Base-by-base conservation (phyloP, 1,140 invertebrate species). In the Aphelinus atriplicis region DNA sequence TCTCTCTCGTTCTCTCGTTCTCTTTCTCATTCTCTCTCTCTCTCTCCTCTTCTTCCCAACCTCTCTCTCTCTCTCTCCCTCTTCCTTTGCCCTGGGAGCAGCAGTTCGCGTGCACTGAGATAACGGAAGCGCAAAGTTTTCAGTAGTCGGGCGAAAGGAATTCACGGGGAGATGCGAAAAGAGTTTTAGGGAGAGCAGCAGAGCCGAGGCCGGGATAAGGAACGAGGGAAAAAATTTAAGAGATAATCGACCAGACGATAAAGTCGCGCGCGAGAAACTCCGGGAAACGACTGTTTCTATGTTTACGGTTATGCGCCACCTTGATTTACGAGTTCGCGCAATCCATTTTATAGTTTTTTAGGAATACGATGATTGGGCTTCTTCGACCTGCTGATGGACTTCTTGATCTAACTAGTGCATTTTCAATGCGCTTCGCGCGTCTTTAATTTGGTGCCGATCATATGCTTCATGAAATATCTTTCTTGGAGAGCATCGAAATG, bases 111-210 rank as follows among this genome's bases (percentile, higher is more conserved):
- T 6, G 51, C 51, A 53, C 65, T 7, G 55, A 51, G 72, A 67
- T 68, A 68, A 43, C 45, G 58, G 58, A 67, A 74, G 56, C 45
- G 43, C 65, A 74, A 74, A 69, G 57, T 74, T 74, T 73, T 74
- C 55, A 45, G 53, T 58, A 48, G 48, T 46, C 45, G n/a, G 26
- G 51, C 46, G 48, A 10, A 26, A 26, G 26, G 26, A 26, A 0
- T 26, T 26, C 26, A 26, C 26, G 26, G 10, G n/a, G 61, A 57
- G 46, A 56, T 2, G 46, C 7, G 10, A 55, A 46, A 61, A 5
- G n/a, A 68, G 10, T 57, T 47, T 45, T 0, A 63, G 69, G 50
- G 64, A 46, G 7, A 51, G 4, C 51, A 6, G 4, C 9, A 9
- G 9, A 53, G 4, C 4, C 4, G 56, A 42, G 72, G 7, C 60